These are phyloP conservation scores for Yponomeuta sedellus DNA, from an alignment of 2,888 invertebrate genomes.

Conservation along the genomic window DNA sequence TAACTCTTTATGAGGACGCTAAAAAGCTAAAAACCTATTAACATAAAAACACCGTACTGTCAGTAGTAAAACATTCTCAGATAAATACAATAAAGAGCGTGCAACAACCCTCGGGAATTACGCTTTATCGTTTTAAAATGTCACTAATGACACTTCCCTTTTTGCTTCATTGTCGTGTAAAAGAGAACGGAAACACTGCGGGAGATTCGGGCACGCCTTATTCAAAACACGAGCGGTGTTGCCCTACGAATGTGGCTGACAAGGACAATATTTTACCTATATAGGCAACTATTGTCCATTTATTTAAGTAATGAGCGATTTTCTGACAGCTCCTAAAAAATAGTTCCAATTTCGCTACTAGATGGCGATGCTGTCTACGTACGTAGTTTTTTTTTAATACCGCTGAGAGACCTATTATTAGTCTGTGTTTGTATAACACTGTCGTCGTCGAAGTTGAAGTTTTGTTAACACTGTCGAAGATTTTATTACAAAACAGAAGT, in stretches of 20 bases:
- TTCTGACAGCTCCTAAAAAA: too few species aligned
- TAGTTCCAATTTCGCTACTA: too few species aligned
- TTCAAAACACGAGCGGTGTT: not conserved
- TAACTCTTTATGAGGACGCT: conserved; percentile 13
- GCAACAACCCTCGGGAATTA: conserved; percentile 1
- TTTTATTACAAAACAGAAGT: too few species aligned
- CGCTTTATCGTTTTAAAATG: conserved; percentile 4
- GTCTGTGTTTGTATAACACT: too few species aligned
- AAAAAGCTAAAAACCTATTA: conserved; percentile 11
- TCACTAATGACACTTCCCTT: conserved; percentile 2
- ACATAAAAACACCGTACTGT: conserved; percentile 10
- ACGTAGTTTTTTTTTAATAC: too few species aligned
- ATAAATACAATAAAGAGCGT: conserved; percentile 11
- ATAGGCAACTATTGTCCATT: too few species aligned
- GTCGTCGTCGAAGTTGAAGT: too few species aligned
- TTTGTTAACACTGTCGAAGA: too few species aligned
- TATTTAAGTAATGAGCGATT: too few species aligned
- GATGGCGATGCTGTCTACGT: too few species aligned
- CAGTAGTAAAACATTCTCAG: conserved; percentile 13
- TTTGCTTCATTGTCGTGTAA: not conserved
- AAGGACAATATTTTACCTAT: not conserved
- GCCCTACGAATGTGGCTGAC: not conserved
- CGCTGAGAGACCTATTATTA: too few species aligned
- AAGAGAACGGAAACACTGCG: not conserved
- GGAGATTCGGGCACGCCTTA: not conserved